phyloP scores from a whole-genome alignment of 2,113 vertebrate genomes.

The Haemorhous mexicanus region DNA sequence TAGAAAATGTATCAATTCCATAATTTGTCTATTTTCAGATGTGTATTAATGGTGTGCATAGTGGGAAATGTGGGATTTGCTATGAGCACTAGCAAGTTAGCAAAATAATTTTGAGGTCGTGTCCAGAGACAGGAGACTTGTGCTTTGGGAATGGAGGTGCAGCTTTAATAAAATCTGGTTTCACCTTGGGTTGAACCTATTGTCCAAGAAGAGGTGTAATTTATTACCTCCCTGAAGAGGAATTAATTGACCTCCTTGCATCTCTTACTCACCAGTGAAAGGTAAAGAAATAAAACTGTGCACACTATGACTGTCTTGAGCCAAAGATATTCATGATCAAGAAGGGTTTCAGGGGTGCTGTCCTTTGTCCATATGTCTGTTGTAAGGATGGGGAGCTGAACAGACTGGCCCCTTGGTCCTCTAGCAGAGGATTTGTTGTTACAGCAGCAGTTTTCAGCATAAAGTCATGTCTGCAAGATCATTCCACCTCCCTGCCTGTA shows the following conservation, averaged over 20 bases:
- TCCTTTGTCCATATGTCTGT: rapidly evolving
- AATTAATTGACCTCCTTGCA: not conserved
- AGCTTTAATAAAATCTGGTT: not conserved
- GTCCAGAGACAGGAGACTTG: not conserved
- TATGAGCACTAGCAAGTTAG: not conserved
- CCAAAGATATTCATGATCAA: not conserved
- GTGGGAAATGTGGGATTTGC: not conserved
- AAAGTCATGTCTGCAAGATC: not conserved
- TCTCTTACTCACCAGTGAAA: not conserved
- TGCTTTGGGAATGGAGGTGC: not conserved
- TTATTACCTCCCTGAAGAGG: not conserved
- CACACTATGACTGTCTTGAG: not conserved
- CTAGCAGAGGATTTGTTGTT: not conserved
- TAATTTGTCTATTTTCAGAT: not conserved
- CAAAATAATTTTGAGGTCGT: not conserved
- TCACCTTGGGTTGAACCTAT: not conserved
- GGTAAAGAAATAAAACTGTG: not conserved
- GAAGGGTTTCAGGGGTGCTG: not conserved
- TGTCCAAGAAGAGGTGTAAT: not conserved
- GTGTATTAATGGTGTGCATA: not conserved
- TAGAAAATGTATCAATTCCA: not conserved
- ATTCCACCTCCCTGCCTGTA: not conserved
- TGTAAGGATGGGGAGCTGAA: not conserved
- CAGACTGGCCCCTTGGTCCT: not conserved
- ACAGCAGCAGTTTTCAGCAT: not conserved